Evolutionary conservation across 2,113 vertebrate species (phyloP), one percentile per base, ranked within the genome.

Genomic region (Podiceps cristatus): DNA sequence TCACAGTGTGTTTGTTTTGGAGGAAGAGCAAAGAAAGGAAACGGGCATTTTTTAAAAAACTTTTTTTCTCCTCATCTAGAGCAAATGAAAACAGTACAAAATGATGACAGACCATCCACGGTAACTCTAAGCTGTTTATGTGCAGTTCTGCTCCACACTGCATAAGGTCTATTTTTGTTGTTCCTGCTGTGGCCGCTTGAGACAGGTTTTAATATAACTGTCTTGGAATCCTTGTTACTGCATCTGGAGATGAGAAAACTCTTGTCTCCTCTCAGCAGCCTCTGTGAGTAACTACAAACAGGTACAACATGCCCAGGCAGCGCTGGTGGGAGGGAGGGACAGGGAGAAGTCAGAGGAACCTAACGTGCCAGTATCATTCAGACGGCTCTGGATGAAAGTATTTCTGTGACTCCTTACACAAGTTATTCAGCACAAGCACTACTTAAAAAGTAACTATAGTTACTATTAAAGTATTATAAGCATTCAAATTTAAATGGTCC

Each of bases 11-110:
- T 96, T 97, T 96, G 45, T 87, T 96, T 94, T 93, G 78, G 88
- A 95, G 72, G 74, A 94, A 94, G 72, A 90, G 88, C 86, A 86
- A 94, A 93, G 96, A 92, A 96, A 96, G 96, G 95, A 97, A 97
- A 94, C 59, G 5, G 77, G 49, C 66, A 13, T 80, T 60, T 87
- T 62, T 81, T 37, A 27, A 23, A 25, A 64, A 60, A 50, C 68
- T 33, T 78, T 93, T 22, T 2, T 35, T 60, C 29, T 59, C 27
- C n/a, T 45, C 49, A 72, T 60, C 53, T 69, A 62, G 44, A 68
- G 60, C 86, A 85, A 81, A 82, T 87, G n/a, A 85, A 96, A 94
- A 86, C 62, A 94, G 87, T 73, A 73, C 17, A 13, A 47, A 86
- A 82, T 35, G 1, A 59, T 68, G 69, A 94, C 27, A 91, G 62